Percentiles rank a stretch among this genome's conserved stretches.
phyloP scores from a whole-genome alignment of 1,140 invertebrate genomes.

The Phocides pigmalion region DNA sequence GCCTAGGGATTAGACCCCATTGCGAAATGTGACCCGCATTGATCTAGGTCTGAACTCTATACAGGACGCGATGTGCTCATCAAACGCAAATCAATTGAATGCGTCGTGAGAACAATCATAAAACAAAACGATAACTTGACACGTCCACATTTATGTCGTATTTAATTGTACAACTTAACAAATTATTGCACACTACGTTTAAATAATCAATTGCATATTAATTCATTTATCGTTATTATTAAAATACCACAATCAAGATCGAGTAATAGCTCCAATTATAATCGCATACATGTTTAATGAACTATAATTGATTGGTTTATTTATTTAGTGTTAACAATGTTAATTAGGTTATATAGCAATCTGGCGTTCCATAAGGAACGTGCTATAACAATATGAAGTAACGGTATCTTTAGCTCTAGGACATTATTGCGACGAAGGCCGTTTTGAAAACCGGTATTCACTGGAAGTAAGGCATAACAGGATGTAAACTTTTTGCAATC shows the following conservation, averaged over 20 bases:
- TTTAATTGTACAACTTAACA: not conserved
- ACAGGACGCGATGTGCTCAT: slow-evolving; percentile 17
- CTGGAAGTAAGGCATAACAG: slow-evolving; percentile 48
- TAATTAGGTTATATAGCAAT: not conserved
- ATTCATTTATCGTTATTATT: not conserved
- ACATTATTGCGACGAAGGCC: slow-evolving; percentile 56
- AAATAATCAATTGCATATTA: not conserved
- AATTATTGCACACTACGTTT: too few relatives aligned
- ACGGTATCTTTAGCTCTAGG: slow-evolving; percentile 45
- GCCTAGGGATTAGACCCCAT: slow-evolving; percentile 29
- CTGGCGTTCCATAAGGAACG: not conserved
- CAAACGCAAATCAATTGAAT: slow-evolving; percentile 12
- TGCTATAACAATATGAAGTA: too few relatives aligned
- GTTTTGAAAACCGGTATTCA: slow-evolving; percentile 53
- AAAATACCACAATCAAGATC: slow-evolving; percentile 5
- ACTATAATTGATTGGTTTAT: slow-evolving; percentile 1
- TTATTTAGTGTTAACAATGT: not conserved
- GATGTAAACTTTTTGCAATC: slow-evolving; percentile 52
- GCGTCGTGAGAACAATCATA: not conserved
- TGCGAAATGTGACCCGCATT: slow-evolving; percentile 28
- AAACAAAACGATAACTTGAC: too few relatives aligned
- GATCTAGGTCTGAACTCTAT: slow-evolving; percentile 4
- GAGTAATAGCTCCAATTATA: not conserved
- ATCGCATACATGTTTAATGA: not conserved
- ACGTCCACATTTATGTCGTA: too few relatives aligned